These are phyloP conservation scores for Sylvia borin DNA, from an alignment of 2,797 vertebrate species.

Conservation along the genomic window DNA sequence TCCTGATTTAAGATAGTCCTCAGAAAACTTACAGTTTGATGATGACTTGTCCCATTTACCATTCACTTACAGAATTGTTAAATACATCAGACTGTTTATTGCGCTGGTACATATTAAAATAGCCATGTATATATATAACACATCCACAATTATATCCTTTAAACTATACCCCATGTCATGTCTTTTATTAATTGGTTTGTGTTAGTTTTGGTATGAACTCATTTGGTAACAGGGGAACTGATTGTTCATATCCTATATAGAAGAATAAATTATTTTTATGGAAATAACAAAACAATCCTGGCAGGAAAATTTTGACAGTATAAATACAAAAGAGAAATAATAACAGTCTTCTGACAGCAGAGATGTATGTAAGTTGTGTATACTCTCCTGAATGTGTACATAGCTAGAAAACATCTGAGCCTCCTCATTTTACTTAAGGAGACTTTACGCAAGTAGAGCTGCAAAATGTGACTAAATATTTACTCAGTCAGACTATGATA, in stretches of 20 bases:
- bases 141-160: neutral
- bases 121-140: neutral
- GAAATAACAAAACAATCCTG: neutral
- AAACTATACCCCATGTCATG: neutral
- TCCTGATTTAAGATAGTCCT: neutral
- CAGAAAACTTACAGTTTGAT: neutral
- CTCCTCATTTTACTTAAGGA: neutral
- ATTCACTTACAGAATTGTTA: neutral
- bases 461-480: neutral
- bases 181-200: neutral
- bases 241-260: neutral
- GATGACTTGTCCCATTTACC: neutral
- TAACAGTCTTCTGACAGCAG: neutral
- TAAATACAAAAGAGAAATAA: neutral
- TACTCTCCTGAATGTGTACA: neutral
- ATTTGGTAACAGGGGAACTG: neutral
- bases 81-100: neutral
- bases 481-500: neutral
- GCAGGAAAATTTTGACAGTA: neutral
- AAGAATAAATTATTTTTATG: neutral
- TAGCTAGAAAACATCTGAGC: neutral
- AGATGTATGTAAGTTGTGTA: neutral
- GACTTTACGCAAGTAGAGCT: neutral
- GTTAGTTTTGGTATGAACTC: neutral
- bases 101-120: neutral